Percentiles rank a stretch among this genome's conserved stretches.
phyloP scores from a whole-genome alignment of 1,140 invertebrate genomes.

The Bombus sibiricus region DNA sequence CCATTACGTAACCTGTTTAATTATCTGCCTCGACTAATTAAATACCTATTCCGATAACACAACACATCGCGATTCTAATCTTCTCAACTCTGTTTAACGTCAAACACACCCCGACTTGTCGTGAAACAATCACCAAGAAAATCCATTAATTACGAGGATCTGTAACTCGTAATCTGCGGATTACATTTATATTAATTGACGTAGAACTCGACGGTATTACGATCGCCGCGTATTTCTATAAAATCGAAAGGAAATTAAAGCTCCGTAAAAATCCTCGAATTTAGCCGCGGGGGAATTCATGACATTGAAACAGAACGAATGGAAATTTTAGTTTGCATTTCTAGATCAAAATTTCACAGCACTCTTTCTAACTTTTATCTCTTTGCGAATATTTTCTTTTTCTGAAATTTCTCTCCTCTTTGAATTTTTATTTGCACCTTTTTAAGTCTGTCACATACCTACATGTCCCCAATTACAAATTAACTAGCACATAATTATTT shows the following conservation, averaged over 20 bases:
- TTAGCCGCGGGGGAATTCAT: background rate
- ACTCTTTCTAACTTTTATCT: too few species aligned
- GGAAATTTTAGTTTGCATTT: background rate
- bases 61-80: background rate
- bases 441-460: too few species aligned
- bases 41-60: background rate
- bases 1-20: background rate
- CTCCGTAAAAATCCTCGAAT: background rate
- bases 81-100: background rate
- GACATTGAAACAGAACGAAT: background rate
- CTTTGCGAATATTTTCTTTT: too few species aligned
- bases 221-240: background rate
- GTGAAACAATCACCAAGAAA: background rate
- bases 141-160: constrained; percentile 1
- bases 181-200: background rate
- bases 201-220: too few species aligned
- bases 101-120: background rate
- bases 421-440: background rate
- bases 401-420: background rate
- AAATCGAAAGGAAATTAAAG: background rate
- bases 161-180: background rate
- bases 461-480: too few species aligned
- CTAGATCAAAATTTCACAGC: background rate
- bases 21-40: background rate
- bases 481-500: too few species aligned